These are phyloP conservation scores for Caenorhabditis sp. DNA, from an alignment of 2,888 invertebrate species.

Conservation along the genomic window DNA sequence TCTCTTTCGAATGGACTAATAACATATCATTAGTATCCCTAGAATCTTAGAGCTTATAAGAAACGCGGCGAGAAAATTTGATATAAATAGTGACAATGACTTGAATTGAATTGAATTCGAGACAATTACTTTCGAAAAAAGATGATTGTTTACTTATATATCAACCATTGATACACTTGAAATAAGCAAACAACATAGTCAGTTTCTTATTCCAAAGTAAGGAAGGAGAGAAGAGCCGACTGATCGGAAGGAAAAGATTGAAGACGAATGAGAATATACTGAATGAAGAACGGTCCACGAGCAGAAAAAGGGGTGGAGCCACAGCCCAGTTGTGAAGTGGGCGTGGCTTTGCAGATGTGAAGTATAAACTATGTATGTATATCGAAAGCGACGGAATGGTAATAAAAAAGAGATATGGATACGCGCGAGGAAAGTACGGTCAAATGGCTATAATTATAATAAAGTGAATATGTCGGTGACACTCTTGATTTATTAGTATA, in stretches of 20 bases:
- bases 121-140: background rate
- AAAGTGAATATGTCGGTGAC: background rate
- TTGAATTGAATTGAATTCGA: background rate
- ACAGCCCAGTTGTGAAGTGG: background rate
- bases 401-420: no score
- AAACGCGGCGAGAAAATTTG: no score
- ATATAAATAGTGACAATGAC: no score
- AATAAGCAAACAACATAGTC: background rate
- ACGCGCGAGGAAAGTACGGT: background rate
- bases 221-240: background rate
- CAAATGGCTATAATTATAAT: background rate
- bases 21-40: no score
- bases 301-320: conserved; percentile 10
- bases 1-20: no score
- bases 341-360: background rate
- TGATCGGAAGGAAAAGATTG: background rate
- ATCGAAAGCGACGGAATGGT: background rate
- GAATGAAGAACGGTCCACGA: background rate
- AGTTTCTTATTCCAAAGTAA: background rate
- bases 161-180: background rate
- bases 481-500: conserved; percentile 1
- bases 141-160: background rate
- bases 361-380: background rate
- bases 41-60: no score
- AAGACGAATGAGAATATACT: background rate